These are phyloP conservation scores for Myotis brandtii DNA, from an alignment of 2,113 vertebrate genomes.

Conservation along the genomic window DNA sequence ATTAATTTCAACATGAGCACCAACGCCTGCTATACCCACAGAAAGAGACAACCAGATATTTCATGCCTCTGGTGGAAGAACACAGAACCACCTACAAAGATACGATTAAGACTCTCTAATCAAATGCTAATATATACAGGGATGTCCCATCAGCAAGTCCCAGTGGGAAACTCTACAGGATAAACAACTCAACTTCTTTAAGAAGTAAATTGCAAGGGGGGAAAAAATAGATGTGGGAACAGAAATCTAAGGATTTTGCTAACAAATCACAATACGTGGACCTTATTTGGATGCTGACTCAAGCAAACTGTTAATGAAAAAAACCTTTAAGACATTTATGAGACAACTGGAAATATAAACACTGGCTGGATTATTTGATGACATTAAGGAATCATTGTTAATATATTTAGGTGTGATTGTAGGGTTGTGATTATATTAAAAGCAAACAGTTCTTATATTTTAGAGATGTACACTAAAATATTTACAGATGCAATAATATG, in stretches of 20 bases:
- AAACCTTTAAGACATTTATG: neutral
- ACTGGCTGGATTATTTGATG: neutral
- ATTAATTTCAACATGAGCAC: neutral
- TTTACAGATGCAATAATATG: neutral
- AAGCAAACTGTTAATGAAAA: neutral
- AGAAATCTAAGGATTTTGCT: neutral
- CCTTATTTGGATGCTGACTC: neutral
- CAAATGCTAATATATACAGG: neutral
- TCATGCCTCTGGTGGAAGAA: neutral
- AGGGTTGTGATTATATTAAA: neutral
- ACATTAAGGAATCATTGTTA: neutral
- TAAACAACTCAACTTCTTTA: neutral
- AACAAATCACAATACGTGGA: neutral
- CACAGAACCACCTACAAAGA: neutral
- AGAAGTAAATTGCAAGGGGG: neutral
- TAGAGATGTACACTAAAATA: neutral
- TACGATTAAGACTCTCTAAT: neutral
- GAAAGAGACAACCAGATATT: neutral
- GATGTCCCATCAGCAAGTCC: neutral
- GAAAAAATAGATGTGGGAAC: neutral
- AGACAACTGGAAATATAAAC: slow-evolving; percentile 14
- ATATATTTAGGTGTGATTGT: neutral
- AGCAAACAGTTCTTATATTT: neutral
- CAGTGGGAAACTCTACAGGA: neutral
- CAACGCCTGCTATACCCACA: too few relatives aligned